A percentile compares a stretch with the other conserved stretches of the same genome.
phyloP scores from a whole-genome alignment of 2,797 vertebrate genomes.

The Cirrhinus mrigala region DNA sequence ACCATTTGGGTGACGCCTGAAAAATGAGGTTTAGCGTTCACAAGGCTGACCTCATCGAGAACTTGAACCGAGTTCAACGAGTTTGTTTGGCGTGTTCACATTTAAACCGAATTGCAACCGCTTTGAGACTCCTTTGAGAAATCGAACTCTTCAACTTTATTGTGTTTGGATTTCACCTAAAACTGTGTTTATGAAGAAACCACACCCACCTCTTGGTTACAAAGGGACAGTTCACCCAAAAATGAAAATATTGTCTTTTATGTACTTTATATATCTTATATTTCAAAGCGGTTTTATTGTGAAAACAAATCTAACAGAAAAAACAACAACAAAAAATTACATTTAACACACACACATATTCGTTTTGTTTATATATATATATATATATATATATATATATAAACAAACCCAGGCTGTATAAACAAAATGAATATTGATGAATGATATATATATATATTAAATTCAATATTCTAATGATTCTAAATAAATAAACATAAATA shows the following conservation, averaged over 20 bases:
- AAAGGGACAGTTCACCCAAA: not conserved
- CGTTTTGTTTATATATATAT: too few relatives aligned
- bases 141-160: too few relatives aligned
- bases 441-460: too few relatives aligned
- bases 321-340: not conserved
- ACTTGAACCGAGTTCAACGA: not conserved
- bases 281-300: slow-evolving; percentile 1
- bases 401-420: too few relatives aligned
- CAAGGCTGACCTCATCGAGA: not conserved
- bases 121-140: not conserved
- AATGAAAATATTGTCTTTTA: not conserved
- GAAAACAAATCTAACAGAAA: not conserved
- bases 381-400: too few relatives aligned
- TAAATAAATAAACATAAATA: too few relatives aligned
- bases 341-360: too few relatives aligned
- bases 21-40: not conserved
- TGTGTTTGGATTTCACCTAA: too few relatives aligned
- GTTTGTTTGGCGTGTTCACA: not conserved
- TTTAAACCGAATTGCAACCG: not conserved
- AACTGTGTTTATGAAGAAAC: too few relatives aligned
- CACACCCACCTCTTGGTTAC: too few relatives aligned
- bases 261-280: not conserved
- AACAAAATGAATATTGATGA: too few relatives aligned
- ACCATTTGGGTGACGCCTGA: not conserved
- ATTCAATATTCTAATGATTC: too few relatives aligned